Conservation (phyloP, 2,888 invertebrate genomes). For the Dolichopus griseipennis region DNA sequence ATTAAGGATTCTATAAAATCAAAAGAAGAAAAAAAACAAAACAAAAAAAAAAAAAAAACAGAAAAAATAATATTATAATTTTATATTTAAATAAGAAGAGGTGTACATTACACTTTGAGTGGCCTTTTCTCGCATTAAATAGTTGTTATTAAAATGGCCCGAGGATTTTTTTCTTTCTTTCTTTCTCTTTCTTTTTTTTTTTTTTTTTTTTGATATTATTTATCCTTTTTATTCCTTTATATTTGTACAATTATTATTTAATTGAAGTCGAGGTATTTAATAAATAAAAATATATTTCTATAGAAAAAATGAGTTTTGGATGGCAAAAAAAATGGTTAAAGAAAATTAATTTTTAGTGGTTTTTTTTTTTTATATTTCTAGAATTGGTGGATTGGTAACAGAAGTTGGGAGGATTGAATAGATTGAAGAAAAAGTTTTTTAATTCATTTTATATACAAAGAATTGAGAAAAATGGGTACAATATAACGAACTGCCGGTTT, state of each 20-base stretch:
- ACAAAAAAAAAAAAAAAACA: not conserved
- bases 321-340: no score
- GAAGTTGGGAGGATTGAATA: no score
- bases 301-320: not conserved
- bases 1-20: not conserved
- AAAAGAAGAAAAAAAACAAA: not conserved
- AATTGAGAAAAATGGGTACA: not conserved
- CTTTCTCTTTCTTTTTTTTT: not conserved
- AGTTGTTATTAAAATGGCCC: slow-evolving; percentile 6
- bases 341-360: not conserved
- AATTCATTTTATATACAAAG: not conserved
- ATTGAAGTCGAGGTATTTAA: slow-evolving; percentile 6
- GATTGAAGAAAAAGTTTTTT: no score
- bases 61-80: not conserved
- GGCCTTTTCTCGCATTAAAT: slow-evolving; percentile 8
- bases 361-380: no score
- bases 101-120: slow-evolving; percentile 11
- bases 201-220: not conserved
- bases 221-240: not conserved
- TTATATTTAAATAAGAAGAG: not conserved
- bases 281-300: not conserved
- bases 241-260: not conserved
- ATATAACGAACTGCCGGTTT: no score
- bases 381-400: no score
- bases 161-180: not conserved